Evolutionary conservation across 2,113 vertebrate species (phyloP).

Genomic region (Chamaetylas fuelleborni): DNA sequence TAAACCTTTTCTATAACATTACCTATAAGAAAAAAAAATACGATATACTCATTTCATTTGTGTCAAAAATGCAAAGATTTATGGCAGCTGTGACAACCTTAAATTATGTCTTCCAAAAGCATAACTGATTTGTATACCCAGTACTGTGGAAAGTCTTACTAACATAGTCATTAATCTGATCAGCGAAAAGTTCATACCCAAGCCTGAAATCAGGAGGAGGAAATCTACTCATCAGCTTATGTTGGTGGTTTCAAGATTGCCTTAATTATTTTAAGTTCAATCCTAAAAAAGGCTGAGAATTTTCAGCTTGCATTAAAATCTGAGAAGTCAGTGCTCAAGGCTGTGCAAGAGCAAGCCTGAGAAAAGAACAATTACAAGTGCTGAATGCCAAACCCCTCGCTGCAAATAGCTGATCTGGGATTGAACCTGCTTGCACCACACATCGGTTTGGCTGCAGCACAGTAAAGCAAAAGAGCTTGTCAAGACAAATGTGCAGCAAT

Average conservation of each 20-base stretch:
- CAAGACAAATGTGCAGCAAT: background rate
- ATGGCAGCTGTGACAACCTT: background rate
- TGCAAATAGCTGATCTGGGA: background rate
- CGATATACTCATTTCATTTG: background rate
- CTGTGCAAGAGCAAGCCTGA: background rate
- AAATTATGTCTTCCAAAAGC: background rate
- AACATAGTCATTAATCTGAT: background rate
- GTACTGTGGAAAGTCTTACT: background rate
- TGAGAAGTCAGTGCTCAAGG: background rate
- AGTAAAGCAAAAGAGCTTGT: conserved; percentile 7
- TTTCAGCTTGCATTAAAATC: background rate
- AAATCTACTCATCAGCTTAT: background rate
- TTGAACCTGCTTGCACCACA: background rate
- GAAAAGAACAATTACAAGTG: background rate
- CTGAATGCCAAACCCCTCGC: background rate
- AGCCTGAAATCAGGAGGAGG: background rate
- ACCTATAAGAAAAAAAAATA: background rate
- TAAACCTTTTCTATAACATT: background rate
- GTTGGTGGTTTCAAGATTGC: background rate
- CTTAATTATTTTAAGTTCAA: background rate
- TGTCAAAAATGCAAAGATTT: background rate
- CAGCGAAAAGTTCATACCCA: background rate
- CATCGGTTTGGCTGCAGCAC: background rate
- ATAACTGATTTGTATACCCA: background rate
- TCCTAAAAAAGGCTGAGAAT: background rate